Base-by-base conservation (phyloP, 1,140 invertebrate genomes). In the Aphaenogaster rudis region DNA sequence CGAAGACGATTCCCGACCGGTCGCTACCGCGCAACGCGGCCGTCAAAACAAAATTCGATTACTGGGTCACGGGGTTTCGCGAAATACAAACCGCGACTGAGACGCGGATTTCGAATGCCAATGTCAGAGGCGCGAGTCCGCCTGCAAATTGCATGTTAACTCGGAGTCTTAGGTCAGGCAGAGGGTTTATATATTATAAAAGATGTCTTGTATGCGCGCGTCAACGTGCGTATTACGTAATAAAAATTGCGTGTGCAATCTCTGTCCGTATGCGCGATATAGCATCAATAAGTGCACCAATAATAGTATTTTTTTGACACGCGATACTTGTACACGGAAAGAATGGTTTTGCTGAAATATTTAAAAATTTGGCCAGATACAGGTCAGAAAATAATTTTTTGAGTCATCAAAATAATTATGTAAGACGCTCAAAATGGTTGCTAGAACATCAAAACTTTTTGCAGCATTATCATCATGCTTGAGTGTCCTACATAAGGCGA, bases 21-120 rank as follows among this genome's bases (percentile, higher is more conserved):
- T 15, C 11, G 81, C 17, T 48, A 57, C 21, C 45, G 28, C 21
- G 21, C 33, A 36, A 66, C 48, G 69, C 54, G 54, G 45, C 57
- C 67, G 69, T 63, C 69, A 84, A 76, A 84, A 84, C 54, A 74
- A 69, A 76, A 74, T 84, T 76, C 80, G 67, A 72, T 61, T 82
- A 74, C 69, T 63, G 80, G 69, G 69, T 76, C 69, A 84, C 57
- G 50, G 57, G 79, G 64, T 84, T 84, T 61, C 54, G 45, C 7
- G 54, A 15, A 13, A 59, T 21, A n/a, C n/a, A 28, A 28, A 28
- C 28, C 28, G 42, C 33, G 54, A 36, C 63, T 54, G 50, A 57
- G 42, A 45, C 13, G 52, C 52, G 52, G 17, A 42, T 33, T 59
- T 21, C 42, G 79, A 82, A 82, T 81, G 36, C 66, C 66, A 69